A percentile compares a stretch with the other conserved stretches of the same genome.
These are phyloP conservation scores for Drosophila engyochracea DNA, from an alignment of 2,888 invertebrate genomes.

Conservation along the genomic window DNA sequence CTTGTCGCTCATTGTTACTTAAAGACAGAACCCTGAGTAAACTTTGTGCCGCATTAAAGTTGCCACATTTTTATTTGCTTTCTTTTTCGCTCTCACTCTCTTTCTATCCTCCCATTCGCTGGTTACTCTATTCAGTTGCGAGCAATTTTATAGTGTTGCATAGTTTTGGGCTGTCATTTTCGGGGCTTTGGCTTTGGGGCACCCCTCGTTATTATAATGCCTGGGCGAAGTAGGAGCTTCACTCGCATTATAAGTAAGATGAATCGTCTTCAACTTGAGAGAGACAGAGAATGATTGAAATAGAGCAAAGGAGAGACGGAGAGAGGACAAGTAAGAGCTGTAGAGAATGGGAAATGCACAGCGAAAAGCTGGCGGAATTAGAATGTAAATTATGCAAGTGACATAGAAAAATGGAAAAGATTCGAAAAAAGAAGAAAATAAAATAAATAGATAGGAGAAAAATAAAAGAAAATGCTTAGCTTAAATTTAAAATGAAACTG, in stretches of 20 bases:
- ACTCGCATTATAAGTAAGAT: slow-evolving; percentile 72
- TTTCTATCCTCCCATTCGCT: neutral
- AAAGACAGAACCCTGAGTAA: slow-evolving; percentile 40
- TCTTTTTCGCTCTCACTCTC: neutral
- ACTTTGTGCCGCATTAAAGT: slow-evolving; percentile 59
- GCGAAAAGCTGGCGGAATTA: slow-evolving; percentile 64
- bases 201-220: slow-evolving; percentile 69
- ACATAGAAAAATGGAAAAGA: slow-evolving; percentile 59
- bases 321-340: neutral
- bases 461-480: slow-evolving; percentile 48
- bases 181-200: slow-evolving; percentile 39
- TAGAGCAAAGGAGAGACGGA: neutral
- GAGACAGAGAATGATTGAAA: slow-evolving; percentile 27
- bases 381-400: slow-evolving; percentile 76
- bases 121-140: slow-evolving; percentile 11
- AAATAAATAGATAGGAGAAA: slow-evolving; percentile 11
- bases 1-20: slow-evolving; percentile 64
- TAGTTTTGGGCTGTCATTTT: slow-evolving; percentile 64
- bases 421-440: slow-evolving; percentile 1
- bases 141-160: slow-evolving; percentile 73
- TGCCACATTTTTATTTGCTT: slow-evolving; percentile 39
- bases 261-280: slow-evolving; percentile 63
- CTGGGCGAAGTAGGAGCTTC: slow-evolving; percentile 52
- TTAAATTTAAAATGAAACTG: slow-evolving; percentile 50
- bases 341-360: slow-evolving; percentile 12